These are phyloP conservation scores for Corydoras sp. DNA, from an alignment of 2,113 vertebrate genomes.

Conservation along the genomic window DNA sequence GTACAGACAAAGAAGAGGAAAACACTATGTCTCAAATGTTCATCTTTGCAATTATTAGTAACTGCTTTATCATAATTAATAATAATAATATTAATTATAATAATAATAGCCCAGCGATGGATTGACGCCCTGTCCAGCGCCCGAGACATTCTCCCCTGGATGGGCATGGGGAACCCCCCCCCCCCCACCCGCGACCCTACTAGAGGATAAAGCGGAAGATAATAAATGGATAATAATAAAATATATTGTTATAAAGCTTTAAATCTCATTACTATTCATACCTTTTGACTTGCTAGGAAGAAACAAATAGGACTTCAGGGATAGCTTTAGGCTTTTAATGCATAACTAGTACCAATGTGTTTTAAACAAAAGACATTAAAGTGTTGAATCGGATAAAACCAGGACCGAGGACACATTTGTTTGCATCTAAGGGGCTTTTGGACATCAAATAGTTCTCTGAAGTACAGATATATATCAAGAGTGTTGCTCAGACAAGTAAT, in stretches of 20 bases:
- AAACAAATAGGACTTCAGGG: slow-evolving; percentile 10
- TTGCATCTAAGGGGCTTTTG: slow-evolving; percentile 19
- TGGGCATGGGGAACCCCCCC: too few relatives aligned
- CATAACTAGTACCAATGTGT: slow-evolving; percentile 13
- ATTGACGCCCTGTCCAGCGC: too few relatives aligned
- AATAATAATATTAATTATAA: too few relatives aligned
- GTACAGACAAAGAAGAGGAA: neutral
- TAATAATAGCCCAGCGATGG: too few relatives aligned
- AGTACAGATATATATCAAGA: slow-evolving; percentile 39
- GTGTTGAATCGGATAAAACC: neutral
- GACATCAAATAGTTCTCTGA: slow-evolving; percentile 31
- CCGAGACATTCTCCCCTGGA: too few relatives aligned
- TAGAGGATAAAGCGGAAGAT: too few relatives aligned
- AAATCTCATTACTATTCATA: neutral
- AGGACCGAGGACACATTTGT: slow-evolving; percentile 19
- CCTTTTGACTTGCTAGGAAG: neutral
- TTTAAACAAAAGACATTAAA: slow-evolving; percentile 10
- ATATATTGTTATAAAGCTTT: slow-evolving; percentile 14
- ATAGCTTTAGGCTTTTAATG: slow-evolving; percentile 12
- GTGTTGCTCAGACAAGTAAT: slow-evolving; percentile 7
- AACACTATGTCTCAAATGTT: too few relatives aligned
- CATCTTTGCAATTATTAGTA: too few relatives aligned
- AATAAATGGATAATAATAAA: too few relatives aligned
- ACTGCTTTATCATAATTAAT: too few relatives aligned
- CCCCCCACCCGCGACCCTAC: too few relatives aligned